A percentile compares a stretch with the other conserved stretches of the same genome.
These are phyloP conservation scores for Pardalotus punctatus DNA, from an alignment of 2,113 vertebrate species.

Conservation along the genomic window DNA sequence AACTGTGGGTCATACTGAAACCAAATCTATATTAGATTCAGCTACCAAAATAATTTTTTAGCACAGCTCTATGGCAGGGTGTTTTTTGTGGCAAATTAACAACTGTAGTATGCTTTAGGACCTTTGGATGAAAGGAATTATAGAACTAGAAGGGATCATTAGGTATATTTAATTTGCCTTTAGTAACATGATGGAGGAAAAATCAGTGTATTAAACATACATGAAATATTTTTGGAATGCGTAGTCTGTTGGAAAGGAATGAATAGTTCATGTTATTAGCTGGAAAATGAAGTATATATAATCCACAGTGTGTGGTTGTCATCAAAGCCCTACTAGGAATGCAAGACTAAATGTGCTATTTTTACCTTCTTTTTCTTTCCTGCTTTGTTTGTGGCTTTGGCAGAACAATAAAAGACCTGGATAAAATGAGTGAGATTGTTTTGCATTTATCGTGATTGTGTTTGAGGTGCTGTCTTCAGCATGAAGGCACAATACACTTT, in stretches of 20 bases:
- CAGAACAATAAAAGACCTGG: conserved; percentile 17
- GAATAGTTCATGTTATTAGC: conserved; percentile 33
- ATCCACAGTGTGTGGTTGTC: conserved; percentile 39
- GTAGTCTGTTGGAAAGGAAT: conserved; percentile 37
- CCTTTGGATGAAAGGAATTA: conserved; percentile 20
- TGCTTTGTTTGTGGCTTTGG: conserved; percentile 41
- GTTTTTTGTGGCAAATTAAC: conserved; percentile 49
- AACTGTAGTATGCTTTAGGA: background rate
- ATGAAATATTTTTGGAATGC: conserved; percentile 40
- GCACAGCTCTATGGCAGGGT: background rate
- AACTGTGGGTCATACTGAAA: background rate
- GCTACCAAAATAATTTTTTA: conserved; percentile 13
- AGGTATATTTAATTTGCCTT: conserved; percentile 34
- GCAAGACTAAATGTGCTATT: conserved; percentile 42
- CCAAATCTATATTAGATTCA: background rate
- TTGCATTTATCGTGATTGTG: background rate
- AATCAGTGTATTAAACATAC: conserved; percentile 42
- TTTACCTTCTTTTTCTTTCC: conserved; percentile 16
- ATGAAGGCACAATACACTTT: background rate
- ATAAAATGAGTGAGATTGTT: conserved; percentile 6
- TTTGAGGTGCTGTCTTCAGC: background rate
- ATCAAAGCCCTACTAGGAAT: conserved; percentile 40
- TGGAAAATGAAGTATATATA: conserved; percentile 42
- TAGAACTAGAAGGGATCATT: background rate
- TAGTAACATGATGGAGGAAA: conserved; percentile 21